Percentiles rank a stretch among this genome's conserved stretches.
These are phyloP conservation scores for Salvelinus sp. DNA, from an alignment of 2,113 vertebrate species.

Conservation along the genomic window DNA sequence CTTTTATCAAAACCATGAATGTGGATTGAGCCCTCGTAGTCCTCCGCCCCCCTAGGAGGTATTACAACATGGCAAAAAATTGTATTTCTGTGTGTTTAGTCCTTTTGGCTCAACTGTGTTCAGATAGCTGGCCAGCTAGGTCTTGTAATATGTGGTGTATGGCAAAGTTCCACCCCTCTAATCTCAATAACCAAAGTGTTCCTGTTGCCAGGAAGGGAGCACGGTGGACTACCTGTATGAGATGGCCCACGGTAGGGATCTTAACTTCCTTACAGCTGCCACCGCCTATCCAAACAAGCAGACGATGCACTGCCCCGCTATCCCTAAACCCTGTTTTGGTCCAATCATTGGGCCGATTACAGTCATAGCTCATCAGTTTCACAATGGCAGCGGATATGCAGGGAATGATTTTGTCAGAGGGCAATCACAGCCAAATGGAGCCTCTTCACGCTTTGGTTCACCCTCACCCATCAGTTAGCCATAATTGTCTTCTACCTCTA, in stretches of 20 bases:
- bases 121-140: slow-evolving; percentile 36
- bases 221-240: slow-evolving; percentile 37
- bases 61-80: slow-evolving; percentile 40
- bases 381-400: slow-evolving; percentile 64
- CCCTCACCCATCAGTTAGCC: slow-evolving; percentile 55
- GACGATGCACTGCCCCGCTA: slow-evolving; percentile 36
- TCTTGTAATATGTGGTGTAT: slow-evolving; percentile 40
- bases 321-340: slow-evolving; percentile 40
- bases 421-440: slow-evolving; percentile 64
- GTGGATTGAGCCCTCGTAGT: slow-evolving; percentile 43
- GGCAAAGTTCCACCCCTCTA: slow-evolving; percentile 39
- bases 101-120: slow-evolving; percentile 1
- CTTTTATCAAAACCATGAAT: slow-evolving; percentile 28
- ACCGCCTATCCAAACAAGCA: slow-evolving; percentile 52
- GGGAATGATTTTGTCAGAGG: slow-evolving; percentile 63
- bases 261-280: slow-evolving; percentile 52
- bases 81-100: slow-evolving; percentile 7
- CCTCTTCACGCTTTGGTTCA: slow-evolving; percentile 65
- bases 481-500: slow-evolving; percentile 50
- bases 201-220: slow-evolving; percentile 41
- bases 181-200: slow-evolving; percentile 27
- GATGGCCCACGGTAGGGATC: slow-evolving; percentile 32
- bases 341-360: slow-evolving; percentile 66
- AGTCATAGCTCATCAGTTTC: slow-evolving; percentile 71
- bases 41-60: slow-evolving; percentile 32